Evolutionary conservation across 2,113 vertebrate species (phyloP).

Genomic region (Orientallactaga bullata): DNA sequence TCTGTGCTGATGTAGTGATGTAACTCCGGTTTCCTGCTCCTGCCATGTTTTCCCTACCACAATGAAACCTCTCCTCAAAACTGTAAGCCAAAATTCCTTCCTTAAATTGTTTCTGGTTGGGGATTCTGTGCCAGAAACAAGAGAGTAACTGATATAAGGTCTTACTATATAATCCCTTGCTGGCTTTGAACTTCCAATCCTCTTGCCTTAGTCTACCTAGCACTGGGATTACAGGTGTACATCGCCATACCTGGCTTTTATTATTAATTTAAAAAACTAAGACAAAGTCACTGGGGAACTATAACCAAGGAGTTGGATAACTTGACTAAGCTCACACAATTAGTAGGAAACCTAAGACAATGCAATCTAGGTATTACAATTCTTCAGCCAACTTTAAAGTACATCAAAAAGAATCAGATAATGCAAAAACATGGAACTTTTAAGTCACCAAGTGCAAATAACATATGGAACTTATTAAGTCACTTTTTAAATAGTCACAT

Average conservation of each 20-base stretch:
- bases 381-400: constrained; percentile 20
- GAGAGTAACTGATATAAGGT: background rate
- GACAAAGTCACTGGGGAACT: background rate
- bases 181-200: background rate
- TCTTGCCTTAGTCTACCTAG: background rate
- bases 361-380: background rate
- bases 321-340: background rate
- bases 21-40: no score
- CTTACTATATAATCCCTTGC: background rate
- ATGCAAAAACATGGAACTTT: background rate
- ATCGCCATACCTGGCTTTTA: background rate
- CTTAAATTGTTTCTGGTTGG: no score
- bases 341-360: constrained; percentile 18
- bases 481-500: background rate
- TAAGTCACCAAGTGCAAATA: background rate
- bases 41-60: no score
- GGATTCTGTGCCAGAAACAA: no score
- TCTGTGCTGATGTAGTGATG: no score
- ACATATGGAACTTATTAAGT: background rate
- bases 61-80: no score
- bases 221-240: background rate
- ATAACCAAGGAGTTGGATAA: constrained; percentile 12
- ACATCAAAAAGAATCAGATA: background rate
- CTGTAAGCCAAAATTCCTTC: no score
- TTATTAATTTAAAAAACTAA: background rate